Evolutionary conservation across 1,140 invertebrate species (phyloP), one percentile per base, ranked within the genome.

Genomic region (Pectinophora gossypiella): DNA sequence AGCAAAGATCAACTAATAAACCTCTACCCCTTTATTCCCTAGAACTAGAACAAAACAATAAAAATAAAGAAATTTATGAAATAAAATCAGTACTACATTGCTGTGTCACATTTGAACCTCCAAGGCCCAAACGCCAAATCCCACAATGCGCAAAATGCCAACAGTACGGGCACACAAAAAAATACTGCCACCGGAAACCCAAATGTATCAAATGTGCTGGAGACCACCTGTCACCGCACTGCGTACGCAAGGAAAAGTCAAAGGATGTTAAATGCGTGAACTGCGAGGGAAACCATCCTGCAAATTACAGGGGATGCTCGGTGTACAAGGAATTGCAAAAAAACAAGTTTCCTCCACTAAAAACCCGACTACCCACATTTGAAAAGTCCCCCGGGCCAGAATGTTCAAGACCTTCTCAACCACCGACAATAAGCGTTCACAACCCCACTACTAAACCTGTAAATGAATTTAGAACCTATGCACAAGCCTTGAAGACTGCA

Each of bases 151-250:
- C 44, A 3, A 74, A 65, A 15, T 81, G 77, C 36, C 76, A 76
- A 55, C 42, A 64, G 20, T 80, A 76, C 50, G 70, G 68, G 0
- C 78, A 79, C 44, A 76, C 69, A 3, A 61, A 72, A 60, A 56
- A 21, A 0, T 72, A 61, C 13, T 78, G 73, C 19, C 42, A 19
- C 12, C 49, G 61, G 12, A 38, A 43, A 6, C 58, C 67, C 0
- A 59, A 56, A 50, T 78, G 74, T 32, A 63, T 79, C 0, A 77
- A 73, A 48, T 84, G 78, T 49, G 68, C 74, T 6, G 72, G 58
- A 9, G 15, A 56, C 2, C 70, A 76, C 22, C 12, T 19, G 0
- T 53, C 61, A 1, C 6, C 16, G 1, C 9, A 54, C 0, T 77
- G 68, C 35, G 18, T 19, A 7, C 48, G 23, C n/a, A n/a, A n/a